Evolutionary conservation across 2,797 vertebrate species (phyloP).

Genomic region (Limosa lapponica): DNA sequence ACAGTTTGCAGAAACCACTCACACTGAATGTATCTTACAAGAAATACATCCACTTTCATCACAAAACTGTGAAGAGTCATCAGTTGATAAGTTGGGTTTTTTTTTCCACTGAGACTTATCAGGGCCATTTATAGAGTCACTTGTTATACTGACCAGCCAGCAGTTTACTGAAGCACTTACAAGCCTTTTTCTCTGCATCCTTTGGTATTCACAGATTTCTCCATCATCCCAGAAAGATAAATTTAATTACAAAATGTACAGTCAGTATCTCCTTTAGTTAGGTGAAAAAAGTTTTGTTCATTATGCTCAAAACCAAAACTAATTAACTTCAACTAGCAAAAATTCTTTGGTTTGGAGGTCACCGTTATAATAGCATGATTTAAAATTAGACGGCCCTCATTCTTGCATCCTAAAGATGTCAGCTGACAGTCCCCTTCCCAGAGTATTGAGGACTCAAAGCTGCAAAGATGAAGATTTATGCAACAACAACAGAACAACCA

Average conservation of each 20-base stretch:
- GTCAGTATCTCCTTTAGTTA: not conserved
- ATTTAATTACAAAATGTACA: not conserved
- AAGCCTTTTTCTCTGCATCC: not conserved
- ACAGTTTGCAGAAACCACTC: not conserved
- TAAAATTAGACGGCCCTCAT: not conserved
- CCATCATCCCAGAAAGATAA: not conserved
- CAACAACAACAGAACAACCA: not conserved
- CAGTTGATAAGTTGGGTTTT: not conserved
- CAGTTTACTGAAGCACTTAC: not conserved
- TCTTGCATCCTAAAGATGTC: not conserved
- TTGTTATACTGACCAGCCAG: not conserved
- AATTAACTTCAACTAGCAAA: not conserved
- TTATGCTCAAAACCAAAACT: not conserved
- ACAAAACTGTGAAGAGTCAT: not conserved
- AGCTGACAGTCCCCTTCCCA: not conserved
- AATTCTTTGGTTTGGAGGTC: not conserved
- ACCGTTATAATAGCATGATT: not conserved
- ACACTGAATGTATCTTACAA: not conserved
- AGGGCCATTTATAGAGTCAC: not conserved
- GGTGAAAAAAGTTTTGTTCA: not conserved
- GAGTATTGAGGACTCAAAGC: not conserved
- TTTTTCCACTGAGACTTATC: not conserved
- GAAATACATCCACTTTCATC: not conserved
- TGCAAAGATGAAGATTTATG: not conserved
- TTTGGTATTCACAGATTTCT: not conserved